Conservation (phyloP, 35 echinoderm and acorn worm genomes). For the Lytechinus pictus region DNA sequence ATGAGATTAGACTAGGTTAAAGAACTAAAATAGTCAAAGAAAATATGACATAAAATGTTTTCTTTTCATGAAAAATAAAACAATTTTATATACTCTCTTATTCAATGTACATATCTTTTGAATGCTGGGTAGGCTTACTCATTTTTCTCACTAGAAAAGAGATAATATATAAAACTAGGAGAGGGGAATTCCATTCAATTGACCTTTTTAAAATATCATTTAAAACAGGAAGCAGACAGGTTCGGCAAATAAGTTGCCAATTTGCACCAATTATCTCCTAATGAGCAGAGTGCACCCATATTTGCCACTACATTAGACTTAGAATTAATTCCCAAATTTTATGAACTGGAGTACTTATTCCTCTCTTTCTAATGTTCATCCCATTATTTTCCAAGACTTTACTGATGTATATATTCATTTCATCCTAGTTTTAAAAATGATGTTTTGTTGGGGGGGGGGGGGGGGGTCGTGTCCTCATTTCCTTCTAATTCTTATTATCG, state of each 20-base stretch:
- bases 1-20: too few relatives aligned
- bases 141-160: not conserved
- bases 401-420: too few relatives aligned
- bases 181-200: not conserved
- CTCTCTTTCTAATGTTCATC: not conserved
- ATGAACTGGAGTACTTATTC: not conserved
- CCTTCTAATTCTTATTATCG: too few relatives aligned
- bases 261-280: not conserved
- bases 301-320: not conserved
- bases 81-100: too few relatives aligned
- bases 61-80: too few relatives aligned
- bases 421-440: too few relatives aligned
- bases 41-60: too few relatives aligned
- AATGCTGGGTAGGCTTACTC: not conserved
- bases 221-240: not conserved
- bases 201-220: slow-evolving; percentile 6
- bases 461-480: too few relatives aligned
- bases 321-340: not conserved
- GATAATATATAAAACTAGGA: not conserved
- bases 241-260: slow-evolving; percentile 11
- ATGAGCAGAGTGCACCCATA: slow-evolving; percentile 1
- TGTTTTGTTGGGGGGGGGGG: too few relatives aligned
- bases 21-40: too few relatives aligned
- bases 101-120: not conserved
- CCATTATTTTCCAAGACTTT: not conserved